Evolutionary conservation across 1,140 invertebrate species (phyloP).

Genomic region (Drosophila nasuta): DNA sequence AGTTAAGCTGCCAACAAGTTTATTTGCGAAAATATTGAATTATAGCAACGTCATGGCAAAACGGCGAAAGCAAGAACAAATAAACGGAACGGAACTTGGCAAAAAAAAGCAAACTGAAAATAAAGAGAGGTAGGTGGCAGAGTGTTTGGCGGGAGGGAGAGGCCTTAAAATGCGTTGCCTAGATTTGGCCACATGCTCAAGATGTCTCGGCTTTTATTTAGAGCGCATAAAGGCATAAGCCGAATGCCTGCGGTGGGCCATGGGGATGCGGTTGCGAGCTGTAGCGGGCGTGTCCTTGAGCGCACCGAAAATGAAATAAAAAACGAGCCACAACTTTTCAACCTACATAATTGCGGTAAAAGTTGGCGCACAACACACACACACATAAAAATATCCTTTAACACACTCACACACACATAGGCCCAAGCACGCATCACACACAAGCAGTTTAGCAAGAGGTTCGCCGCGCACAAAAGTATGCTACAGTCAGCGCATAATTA

Average conservation of each 20-base stretch:
- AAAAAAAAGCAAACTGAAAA: background rate
- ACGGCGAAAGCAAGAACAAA: slow-evolving; percentile 51
- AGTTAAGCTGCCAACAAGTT: slow-evolving; percentile 83
- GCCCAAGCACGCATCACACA: background rate
- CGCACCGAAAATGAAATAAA: slow-evolving; percentile 55
- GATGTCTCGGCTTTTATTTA: slow-evolving; percentile 67
- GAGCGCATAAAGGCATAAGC: slow-evolving; percentile 55
- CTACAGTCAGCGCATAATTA: slow-evolving; percentile 81
- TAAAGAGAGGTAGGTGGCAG: background rate
- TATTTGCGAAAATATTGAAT: slow-evolving; percentile 82
- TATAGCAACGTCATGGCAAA: slow-evolving; percentile 70
- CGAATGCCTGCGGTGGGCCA: slow-evolving; percentile 32
- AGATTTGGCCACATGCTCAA: slow-evolving; percentile 74
- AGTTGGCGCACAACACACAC: slow-evolving; percentile 60
- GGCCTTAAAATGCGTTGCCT: slow-evolving; percentile 54
- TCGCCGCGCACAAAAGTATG: slow-evolving; percentile 74
- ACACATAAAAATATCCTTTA: slow-evolving; percentile 41
- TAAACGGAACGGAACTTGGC: slow-evolving; percentile 6
- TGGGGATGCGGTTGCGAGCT: background rate
- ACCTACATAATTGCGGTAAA: slow-evolving; percentile 81
- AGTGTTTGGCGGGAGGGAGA: background rate
- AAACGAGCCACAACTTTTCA: slow-evolving; percentile 72
- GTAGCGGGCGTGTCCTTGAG: slow-evolving; percentile 63
- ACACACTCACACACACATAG: slow-evolving; percentile 30
- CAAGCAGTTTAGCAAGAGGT: slow-evolving; percentile 57